Conservation (phyloP, 2,797 vertebrate genomes). For the Geotrypetes seraphini region DNA sequence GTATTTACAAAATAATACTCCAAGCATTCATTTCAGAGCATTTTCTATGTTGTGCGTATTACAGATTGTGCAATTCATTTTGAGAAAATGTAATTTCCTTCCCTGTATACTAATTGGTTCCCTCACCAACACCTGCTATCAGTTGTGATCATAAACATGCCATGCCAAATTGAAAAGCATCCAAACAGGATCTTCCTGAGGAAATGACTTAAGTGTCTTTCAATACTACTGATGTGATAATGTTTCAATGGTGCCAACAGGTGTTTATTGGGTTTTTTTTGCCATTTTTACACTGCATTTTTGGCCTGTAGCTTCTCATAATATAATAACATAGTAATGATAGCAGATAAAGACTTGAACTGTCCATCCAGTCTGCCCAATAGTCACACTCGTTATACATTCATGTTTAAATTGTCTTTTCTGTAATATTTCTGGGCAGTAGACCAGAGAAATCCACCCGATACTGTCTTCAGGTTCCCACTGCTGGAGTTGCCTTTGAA, state of each 20-base stretch:
- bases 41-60: constrained; percentile 49
- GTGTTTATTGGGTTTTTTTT: constrained; percentile 29
- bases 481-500: too few relatives aligned
- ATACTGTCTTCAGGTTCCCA: too few relatives aligned
- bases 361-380: too few relatives aligned
- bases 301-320: too few relatives aligned
- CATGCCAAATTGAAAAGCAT: constrained; percentile 64
- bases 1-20: constrained; percentile 55
- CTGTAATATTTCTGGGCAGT: too few relatives aligned
- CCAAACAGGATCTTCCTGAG: constrained; percentile 63
- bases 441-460: too few relatives aligned
- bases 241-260: constrained; percentile 46
- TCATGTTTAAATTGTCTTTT: too few relatives aligned
- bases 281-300: constrained; percentile 50
- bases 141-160: constrained; percentile 72
- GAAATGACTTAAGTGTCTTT: constrained; percentile 71
- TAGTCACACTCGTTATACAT: too few relatives aligned
- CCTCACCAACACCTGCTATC: constrained; percentile 71
- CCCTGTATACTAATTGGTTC: constrained; percentile 72
- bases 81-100: constrained; percentile 69
- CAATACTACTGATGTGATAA: constrained; percentile 58
- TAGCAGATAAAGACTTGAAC: too few relatives aligned
- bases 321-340: too few relatives aligned
- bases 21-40: constrained; percentile 46
- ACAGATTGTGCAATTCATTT: constrained; percentile 65